Evolutionary conservation across 2,797 vertebrate genomes (phyloP).

Genomic region (Spondyliosoma cantharus): DNA sequence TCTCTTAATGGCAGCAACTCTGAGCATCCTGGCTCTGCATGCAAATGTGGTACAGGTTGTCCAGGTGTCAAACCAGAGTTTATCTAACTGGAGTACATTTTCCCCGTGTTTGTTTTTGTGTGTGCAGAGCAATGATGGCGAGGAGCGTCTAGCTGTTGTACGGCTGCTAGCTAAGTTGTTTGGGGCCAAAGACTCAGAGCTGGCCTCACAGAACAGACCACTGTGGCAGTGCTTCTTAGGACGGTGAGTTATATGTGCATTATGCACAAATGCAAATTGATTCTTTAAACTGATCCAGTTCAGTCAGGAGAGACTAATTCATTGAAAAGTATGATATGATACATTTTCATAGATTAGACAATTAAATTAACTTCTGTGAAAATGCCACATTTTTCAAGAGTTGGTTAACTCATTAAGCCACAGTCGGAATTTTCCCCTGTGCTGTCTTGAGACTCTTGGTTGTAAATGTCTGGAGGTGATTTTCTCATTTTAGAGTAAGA

Average conservation of each 20-base stretch:
- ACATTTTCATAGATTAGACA: not conserved
- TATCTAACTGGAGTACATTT: not conserved
- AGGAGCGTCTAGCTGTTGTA: conserved; percentile 97
- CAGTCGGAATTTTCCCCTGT: not conserved
- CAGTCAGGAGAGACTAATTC: not conserved
- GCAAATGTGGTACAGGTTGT: not conserved
- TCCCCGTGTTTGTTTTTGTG: conserved; percentile 13
- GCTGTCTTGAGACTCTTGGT: not conserved
- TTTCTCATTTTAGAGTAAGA: not conserved
- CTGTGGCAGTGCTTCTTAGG: conserved; percentile 99
- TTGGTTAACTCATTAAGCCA: not conserved
- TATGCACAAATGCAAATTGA: not conserved
- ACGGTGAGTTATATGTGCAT: conserved; percentile 81
- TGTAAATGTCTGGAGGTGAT: not conserved
- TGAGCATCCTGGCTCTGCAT: not conserved
- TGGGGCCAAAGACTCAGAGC: conserved; percentile 97
- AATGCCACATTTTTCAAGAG: not conserved
- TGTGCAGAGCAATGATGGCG: conserved; percentile 96
- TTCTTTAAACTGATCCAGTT: not conserved
- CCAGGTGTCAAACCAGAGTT: not conserved
- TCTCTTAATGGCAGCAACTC: not conserved
- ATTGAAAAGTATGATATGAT: not conserved
- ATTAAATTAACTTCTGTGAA: not conserved
- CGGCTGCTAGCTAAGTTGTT: conserved; percentile 96
- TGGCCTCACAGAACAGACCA: conserved; percentile 96